Evolutionary conservation across 23 tunicate species (phyloP).

Genomic region (Diplosoma virens): DNA sequence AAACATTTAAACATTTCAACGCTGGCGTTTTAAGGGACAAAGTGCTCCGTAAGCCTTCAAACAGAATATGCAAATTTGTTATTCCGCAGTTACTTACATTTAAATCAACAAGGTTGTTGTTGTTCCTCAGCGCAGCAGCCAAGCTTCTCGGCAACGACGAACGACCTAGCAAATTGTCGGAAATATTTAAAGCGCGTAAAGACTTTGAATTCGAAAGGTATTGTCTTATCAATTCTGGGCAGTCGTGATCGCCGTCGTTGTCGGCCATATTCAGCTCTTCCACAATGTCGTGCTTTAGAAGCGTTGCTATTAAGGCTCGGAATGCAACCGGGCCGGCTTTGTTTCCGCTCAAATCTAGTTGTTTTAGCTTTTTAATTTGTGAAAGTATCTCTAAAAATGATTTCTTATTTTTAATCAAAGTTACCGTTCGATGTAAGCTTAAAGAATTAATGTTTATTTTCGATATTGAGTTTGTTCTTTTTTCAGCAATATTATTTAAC

Average conservation of each 20-base stretch:
- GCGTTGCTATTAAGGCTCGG: conserved; percentile 35
- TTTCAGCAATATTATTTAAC: too few species aligned
- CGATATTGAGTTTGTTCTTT: too few species aligned
- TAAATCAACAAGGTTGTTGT: conserved; percentile 2
- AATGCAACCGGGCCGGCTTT: conserved; percentile 70
- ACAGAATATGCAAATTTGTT: conserved; percentile 58
- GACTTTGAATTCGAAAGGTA: conserved; percentile 12
- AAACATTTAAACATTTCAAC: conserved; percentile 27
- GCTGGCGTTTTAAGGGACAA: neutral
- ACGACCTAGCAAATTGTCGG: conserved; percentile 64
- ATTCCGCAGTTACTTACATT: conserved; percentile 59
- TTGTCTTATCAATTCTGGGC: conserved; percentile 48
- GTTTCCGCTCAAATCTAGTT: conserved; percentile 46
- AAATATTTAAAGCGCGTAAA: conserved; percentile 35
- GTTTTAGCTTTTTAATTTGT: conserved; percentile 2
- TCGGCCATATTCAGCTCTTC: conserved; percentile 51
- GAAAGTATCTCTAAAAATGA: neutral
- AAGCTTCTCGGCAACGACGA: conserved; percentile 51
- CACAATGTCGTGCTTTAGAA: conserved; percentile 21
- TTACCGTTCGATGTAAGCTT: too few species aligned
- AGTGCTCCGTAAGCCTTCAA: conserved; percentile 52
- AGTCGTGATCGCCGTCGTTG: conserved; percentile 58
- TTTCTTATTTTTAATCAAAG: too few species aligned
- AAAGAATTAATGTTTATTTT: too few species aligned
- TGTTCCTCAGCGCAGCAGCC: conserved; percentile 14